These are phyloP conservation scores for Holacanthus passer DNA, from an alignment of 2,113 vertebrate species.

Conservation along the genomic window DNA sequence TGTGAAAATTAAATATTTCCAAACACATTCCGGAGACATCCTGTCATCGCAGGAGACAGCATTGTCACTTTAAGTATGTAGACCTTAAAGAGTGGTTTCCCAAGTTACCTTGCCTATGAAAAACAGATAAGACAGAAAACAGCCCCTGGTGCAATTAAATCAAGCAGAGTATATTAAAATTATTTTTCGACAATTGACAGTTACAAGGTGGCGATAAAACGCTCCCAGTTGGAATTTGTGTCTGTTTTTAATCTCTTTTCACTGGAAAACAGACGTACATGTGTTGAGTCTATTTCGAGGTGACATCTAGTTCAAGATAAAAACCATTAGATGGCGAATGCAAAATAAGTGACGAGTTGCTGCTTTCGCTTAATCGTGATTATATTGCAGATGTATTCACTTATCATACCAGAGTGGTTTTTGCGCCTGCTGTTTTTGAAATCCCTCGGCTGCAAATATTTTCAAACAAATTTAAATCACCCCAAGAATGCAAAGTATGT, in stretches of 20 bases:
- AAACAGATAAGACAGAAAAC: constrained; percentile 34
- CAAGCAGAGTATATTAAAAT: background rate
- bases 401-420: constrained; percentile 1
- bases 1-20: constrained; percentile 22
- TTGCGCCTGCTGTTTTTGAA: background rate
- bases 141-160: constrained; percentile 13
- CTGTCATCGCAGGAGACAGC: background rate
- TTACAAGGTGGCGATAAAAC: constrained; percentile 5
- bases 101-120: background rate
- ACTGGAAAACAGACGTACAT: constrained; percentile 8
- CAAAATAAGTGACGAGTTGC: background rate
- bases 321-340: background rate
- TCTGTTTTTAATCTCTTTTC: constrained; percentile 14
- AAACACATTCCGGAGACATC: background rate
- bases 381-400: background rate
- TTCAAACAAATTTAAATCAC: background rate
- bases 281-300: background rate
- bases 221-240: background rate
- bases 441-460: background rate
- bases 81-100: constrained; percentile 21
- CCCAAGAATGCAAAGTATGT: background rate
- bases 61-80: constrained; percentile 3
- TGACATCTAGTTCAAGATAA: background rate
- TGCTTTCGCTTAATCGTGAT: background rate
- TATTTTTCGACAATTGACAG: constrained; percentile 28